phyloP scores from a whole-genome alignment of 2,888 invertebrate species.

The Spodoptera littoralis region DNA sequence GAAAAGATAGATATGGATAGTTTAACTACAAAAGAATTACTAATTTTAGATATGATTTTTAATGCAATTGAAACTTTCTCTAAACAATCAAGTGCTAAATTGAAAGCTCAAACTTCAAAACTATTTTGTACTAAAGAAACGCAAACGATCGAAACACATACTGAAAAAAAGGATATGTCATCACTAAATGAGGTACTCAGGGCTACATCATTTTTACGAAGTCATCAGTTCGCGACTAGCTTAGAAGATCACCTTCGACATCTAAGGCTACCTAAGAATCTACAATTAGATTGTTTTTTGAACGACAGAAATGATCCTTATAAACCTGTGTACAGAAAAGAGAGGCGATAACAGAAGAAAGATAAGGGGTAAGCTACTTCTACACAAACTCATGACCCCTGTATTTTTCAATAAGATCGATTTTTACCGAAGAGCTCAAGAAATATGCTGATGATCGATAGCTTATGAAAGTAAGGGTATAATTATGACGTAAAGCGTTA shows the following conservation, averaged over 20 bases:
- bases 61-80: not conserved
- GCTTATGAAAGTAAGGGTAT: too few species aligned
- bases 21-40: constrained; percentile 16
- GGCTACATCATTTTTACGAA: constrained; percentile 18
- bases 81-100: not conserved
- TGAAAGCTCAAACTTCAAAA: too few species aligned
- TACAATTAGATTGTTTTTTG: too few species aligned
- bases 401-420: too few species aligned
- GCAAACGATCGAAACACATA: not conserved
- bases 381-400: too few species aligned
- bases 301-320: too few species aligned
- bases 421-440: too few species aligned
- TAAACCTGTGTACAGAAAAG: too few species aligned
- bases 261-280: not conserved
- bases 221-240: constrained; percentile 24
- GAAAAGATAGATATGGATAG: constrained; percentile 14
- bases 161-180: not conserved
- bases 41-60: constrained; percentile 28
- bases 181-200: constrained; percentile 24
- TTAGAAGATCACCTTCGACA: constrained; percentile 15
- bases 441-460: too few species aligned
- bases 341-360: too few species aligned
- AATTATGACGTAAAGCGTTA: too few species aligned
- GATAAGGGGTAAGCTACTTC: too few species aligned
- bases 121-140: not conserved